Base-by-base conservation (phyloP, 2,113 vertebrate genomes). In the Trematocara unimaculatum region DNA sequence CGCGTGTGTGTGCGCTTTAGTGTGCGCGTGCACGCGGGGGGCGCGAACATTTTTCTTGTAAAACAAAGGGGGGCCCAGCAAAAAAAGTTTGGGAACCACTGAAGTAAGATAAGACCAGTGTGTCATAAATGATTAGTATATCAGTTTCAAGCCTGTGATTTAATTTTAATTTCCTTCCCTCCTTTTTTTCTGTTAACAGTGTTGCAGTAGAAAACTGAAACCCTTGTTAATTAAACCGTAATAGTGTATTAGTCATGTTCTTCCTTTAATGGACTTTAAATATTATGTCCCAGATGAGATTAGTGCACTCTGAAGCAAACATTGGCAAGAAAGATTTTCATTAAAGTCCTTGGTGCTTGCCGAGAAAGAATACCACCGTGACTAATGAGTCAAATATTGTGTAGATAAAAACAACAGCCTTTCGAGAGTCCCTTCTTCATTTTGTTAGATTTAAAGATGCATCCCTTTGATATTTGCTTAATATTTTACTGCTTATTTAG, bases 241-340 rank as follows among this genome's bases (percentile, higher is more conserved):
- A 7, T 8, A 56, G 45, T 23, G 38, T 62, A 67, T 83, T 82
- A 60, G 85, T 81, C 64, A 79, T 23, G 35, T 35, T 72, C 23
- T 7, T 40, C 18, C 47, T 42, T 81, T 70, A 78, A 78, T 49
- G 47, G 18, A 35, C 38, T 85, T 89, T 62, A 87, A 84, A 91
- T 67, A 84, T 93, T 40, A 26, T 38, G 33, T 79, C 29, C 42
- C 88, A 67, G 20, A 82, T 89, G 79, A 87, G 85, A 88, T 91
- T 82, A 70, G 47, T 42, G 10, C 6, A 10, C 35, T 33, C 79
- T 62, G 64, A 80, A 53, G 79, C 54, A 84, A 89, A 89, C 67
- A 83, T 6, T 86, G 49, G 85, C 56, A 38, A 17, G n/a, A 56
- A 18, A 35, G 67, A 45, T 83, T 86, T 90, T 91, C 85, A 94